Conservation (phyloP, 2,797 vertebrate genomes). For the Enteromius afrohamiltoni region DNA sequence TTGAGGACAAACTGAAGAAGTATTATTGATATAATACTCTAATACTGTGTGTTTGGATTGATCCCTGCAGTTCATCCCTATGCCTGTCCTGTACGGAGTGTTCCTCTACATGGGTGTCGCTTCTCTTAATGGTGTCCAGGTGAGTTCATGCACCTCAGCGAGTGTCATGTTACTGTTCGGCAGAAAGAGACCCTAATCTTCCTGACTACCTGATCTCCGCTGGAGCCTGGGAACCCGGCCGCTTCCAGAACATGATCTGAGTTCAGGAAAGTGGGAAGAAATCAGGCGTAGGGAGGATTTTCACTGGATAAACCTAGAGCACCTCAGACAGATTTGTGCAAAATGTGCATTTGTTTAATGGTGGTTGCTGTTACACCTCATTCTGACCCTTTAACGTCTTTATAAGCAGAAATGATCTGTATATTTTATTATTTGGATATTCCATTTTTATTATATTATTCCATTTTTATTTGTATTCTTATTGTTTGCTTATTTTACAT, state of each 20-base stretch:
- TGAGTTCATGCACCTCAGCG: slow-evolving; percentile 68
- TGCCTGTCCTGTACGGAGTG: slow-evolving; percentile 97
- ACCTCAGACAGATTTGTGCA: not conserved
- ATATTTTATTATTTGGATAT: not conserved
- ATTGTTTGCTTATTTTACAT: not conserved
- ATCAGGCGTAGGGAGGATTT: not conserved
- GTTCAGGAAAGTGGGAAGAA: slow-evolving; percentile 23
- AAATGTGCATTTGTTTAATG: not conserved
- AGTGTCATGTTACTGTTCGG: slow-evolving; percentile 4
- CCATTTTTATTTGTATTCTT: too few relatives aligned
- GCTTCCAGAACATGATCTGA: slow-evolving; percentile 15
- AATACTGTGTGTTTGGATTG: slow-evolving; percentile 8
- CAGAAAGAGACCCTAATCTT: slow-evolving; percentile 24
- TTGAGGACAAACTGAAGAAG: not conserved
- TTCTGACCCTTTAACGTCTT: not conserved
- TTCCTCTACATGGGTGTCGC: slow-evolving; percentile 99
- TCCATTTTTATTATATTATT: not conserved
- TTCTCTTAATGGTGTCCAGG: slow-evolving; percentile 96
- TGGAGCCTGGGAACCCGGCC: slow-evolving; percentile 24
- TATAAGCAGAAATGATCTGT: not conserved
- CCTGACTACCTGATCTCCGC: slow-evolving; percentile 9
- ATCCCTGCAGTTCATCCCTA: slow-evolving; percentile 89
- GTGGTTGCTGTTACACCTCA: not conserved
- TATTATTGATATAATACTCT: not conserved
- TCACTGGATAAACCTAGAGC: not conserved